Evolutionary conservation across 1,140 invertebrate species (phyloP), one percentile per base, ranked within the genome.

Genomic region (Hyles euphorbiae): DNA sequence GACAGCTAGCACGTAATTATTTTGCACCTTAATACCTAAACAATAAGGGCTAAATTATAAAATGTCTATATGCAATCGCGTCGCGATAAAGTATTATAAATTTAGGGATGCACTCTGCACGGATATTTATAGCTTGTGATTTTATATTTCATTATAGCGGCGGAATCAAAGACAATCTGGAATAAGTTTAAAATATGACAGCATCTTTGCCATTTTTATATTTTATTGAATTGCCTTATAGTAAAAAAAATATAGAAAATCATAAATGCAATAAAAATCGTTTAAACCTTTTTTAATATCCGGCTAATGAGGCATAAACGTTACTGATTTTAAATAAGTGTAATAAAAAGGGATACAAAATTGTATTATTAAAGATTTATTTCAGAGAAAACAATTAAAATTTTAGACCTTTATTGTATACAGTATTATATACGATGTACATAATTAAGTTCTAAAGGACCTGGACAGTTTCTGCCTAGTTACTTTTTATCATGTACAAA

Each of bases 21-120:
- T 60, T 65, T 60, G 50, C 54, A 44, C n/a, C 46, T 65, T 65
- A 65, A 52, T 9, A 4, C 6, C 8, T 50, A 49, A 9, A 10
- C 0, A 4, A 53, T 50, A 65, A 51, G 47, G 46, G 34, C 10
- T 43, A 43, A 51, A 33, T 57, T 60, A 11, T 12, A 40, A 40
- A 54, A 43, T 44, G n/a, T 12, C 34, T 47, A 34, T 9, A 54
- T 58, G 58, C 33, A 47, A 47, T 55, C 40, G 51, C 48, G n/a
- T 46, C 9, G 53, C 43, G 53, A 58, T 49, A 56, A 60, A 47
- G 4, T 22, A 55, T 46, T 44, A 61, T 65, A 46, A 61, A 61
- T 65, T 54, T 54, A 4, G n/a, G 48, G 48, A 32, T 46, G 40
- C 57, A 8, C 22, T 60, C 49, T 3, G 45, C 50, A 56, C 33